Evolutionary conservation across 2,113 vertebrate species (phyloP).

Genomic region (Verasper variegatus): DNA sequence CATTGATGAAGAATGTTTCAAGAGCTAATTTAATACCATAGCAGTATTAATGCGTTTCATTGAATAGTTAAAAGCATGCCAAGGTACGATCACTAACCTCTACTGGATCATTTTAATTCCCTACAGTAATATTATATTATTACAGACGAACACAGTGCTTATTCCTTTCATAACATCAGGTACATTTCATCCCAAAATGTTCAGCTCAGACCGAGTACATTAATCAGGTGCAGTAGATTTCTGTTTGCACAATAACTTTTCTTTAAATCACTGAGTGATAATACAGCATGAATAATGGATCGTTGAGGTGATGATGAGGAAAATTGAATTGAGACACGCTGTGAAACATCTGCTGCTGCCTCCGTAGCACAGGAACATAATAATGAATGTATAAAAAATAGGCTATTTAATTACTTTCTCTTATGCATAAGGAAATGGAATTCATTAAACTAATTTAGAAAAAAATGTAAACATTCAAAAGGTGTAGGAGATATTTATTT

Average conservation of each 20-base stretch:
- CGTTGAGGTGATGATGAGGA: slow-evolving; percentile 1
- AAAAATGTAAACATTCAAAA: slow-evolving; percentile 6
- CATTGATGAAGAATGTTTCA: no score
- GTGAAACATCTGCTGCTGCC: neutral
- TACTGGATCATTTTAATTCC: no score
- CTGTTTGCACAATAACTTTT: neutral
- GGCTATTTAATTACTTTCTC: neutral
- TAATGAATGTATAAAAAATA: neutral
- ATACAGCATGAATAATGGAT: neutral
- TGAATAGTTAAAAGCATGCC: no score
- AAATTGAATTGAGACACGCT: slow-evolving; percentile 13
- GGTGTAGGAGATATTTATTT: neutral
- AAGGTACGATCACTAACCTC: no score
- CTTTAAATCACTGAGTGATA: neutral
- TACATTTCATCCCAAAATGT: neutral
- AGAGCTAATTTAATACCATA: no score
- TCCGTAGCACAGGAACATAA: slow-evolving; percentile 3
- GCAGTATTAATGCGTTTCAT: no score
- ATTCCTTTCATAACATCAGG: neutral
- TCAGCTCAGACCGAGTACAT: neutral
- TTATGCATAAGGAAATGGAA: slow-evolving; percentile 16
- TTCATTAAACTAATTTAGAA: slow-evolving; percentile 9
- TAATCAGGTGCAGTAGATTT: neutral
- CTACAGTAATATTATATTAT: no score
- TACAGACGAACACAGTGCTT: neutral